These are phyloP conservation scores for Rousettus leschenaultii DNA, from an alignment of 2,113 vertebrate species.

Conservation along the genomic window DNA sequence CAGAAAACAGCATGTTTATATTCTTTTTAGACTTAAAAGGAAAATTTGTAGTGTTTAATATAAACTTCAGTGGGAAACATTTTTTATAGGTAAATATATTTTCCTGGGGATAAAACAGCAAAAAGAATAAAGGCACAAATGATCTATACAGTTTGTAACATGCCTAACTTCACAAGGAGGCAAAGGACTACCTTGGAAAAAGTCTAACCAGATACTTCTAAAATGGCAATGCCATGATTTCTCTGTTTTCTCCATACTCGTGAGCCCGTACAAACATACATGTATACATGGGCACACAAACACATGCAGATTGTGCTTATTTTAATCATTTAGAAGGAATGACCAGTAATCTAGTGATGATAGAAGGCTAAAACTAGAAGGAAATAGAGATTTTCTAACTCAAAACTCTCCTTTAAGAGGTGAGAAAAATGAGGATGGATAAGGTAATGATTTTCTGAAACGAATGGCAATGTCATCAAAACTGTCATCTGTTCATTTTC, in stretches of 20 bases:
- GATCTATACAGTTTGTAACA: neutral
- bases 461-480: neutral
- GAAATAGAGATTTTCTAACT: neutral
- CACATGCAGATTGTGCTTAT: neutral
- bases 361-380: neutral
- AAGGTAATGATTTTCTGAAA: neutral
- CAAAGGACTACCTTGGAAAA: neutral
- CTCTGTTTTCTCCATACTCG: neutral
- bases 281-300: neutral
- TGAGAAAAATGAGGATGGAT: neutral
- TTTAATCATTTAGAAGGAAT: neutral
- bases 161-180: neutral
- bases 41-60: neutral
- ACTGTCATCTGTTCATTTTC: neutral
- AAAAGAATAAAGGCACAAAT: neutral
- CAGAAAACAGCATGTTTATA: neutral
- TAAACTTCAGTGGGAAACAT: neutral
- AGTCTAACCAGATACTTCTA: neutral
- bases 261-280: neutral
- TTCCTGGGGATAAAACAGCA: neutral
- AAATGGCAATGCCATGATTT: neutral
- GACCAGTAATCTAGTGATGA: neutral
- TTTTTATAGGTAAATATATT: conserved; percentile 26
- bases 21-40: neutral
- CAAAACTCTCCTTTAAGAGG: neutral